Evolutionary conservation across 2,113 vertebrate genomes (phyloP).

Genomic region (Ceyx margarethae): DNA sequence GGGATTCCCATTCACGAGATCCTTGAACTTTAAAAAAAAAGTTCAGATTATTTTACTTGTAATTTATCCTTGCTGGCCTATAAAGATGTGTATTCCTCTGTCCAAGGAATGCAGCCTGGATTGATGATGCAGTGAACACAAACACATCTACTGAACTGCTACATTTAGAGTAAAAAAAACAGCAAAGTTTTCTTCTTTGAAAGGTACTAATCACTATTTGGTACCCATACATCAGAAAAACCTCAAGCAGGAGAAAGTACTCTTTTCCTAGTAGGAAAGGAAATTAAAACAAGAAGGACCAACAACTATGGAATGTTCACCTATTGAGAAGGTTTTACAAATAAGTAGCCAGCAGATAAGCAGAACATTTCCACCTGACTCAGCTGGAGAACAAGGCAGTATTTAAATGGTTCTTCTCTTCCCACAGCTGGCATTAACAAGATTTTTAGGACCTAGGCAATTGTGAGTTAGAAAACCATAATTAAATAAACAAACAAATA

Average conservation of each 20-base stretch:
- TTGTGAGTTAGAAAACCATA: neutral
- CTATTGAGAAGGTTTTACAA: conserved; percentile 42
- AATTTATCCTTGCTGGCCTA: conserved; percentile 29
- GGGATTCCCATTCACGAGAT: neutral
- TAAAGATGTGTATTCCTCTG: neutral
- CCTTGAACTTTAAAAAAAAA: conserved; percentile 43
- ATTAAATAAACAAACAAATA: neutral
- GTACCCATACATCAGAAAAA: conserved; percentile 40
- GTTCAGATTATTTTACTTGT: conserved; percentile 16
- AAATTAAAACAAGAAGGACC: conserved; percentile 11
- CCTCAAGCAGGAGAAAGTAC: neutral
- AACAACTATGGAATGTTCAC: conserved; percentile 30
- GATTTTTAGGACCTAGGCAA: neutral
- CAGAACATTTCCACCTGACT: conserved; percentile 8
- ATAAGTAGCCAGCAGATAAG: conserved; percentile 26
- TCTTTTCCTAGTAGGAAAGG: neutral
- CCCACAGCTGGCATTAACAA: neutral
- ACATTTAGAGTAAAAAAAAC: neutral
- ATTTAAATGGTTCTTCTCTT: neutral
- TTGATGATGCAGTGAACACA: neutral
- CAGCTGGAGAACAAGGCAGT: neutral
- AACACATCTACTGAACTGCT: neutral
- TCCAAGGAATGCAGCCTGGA: neutral
- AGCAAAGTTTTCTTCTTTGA: conserved; percentile 21
- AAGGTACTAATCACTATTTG: conserved; percentile 1